Base-by-base conservation (phyloP, 2,888 invertebrate species). In the Sarcophaga caerulescens region DNA sequence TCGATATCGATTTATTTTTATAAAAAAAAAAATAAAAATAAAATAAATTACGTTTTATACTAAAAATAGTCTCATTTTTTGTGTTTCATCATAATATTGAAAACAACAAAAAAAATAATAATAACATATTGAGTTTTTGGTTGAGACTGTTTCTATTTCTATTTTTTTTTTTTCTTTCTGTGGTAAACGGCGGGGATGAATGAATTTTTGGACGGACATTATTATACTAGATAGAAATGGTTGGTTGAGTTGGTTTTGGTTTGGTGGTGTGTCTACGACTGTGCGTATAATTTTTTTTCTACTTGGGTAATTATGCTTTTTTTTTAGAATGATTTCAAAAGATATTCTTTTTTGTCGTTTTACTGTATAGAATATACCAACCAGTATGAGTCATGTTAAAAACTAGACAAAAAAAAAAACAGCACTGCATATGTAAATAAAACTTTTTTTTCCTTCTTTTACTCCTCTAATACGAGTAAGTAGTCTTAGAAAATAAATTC, bases 331-430 rank as follows among this genome's bases (percentile, higher is more conserved):
- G 35, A 35, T 35, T 35, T 35, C 35, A 10, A 35, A 35, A 76
- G 65, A 82, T 76, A 82, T 60, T 19, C n/a, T 52, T 11, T 17
- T 60, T 60, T 35, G 63, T 60, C 70, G 63, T 44, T 57, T 5
- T 44, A 44, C 5, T 35, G 17, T 60, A 1, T 60, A 63, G 57
- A 69, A 75, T 63, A 63, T 62, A 69, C 57, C 75, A 19, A 23
- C 47, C n/a, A 60, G 63, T 59, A 83, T 84, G 84, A 84, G 75
- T 84, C 84, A 84, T 84, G 44, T 35, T 11, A 23, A 12, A 65
- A 74, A 77, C 35, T 82, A 71, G n/a, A 84, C 65, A 80, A 65
- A 75, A 52, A 35, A 35, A 10, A 35, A 35, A 8, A 8, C 35
- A 35, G 8, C 35, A 35, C 35, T 35, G 35, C 35, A 35, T 52